These are phyloP conservation scores for Acanthochromis polyacanthus DNA, from an alignment of 2,113 vertebrate genomes.

Conservation along the genomic window DNA sequence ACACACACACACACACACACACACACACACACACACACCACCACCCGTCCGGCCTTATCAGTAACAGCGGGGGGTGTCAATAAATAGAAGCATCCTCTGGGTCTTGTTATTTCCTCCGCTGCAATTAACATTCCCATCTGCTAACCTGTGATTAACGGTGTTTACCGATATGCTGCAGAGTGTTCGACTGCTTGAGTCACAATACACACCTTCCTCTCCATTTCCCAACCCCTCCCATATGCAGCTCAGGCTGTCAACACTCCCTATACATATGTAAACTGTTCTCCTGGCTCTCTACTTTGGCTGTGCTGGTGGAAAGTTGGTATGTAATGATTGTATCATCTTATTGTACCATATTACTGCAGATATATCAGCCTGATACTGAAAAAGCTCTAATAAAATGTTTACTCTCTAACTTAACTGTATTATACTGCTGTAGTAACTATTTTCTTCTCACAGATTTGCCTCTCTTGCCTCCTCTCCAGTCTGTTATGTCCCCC, in stretches of 20 bases:
- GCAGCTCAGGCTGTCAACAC: constrained; percentile 14
- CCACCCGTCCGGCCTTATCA: constrained; percentile 59
- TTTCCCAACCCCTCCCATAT: constrained; percentile 18
- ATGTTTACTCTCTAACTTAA: too few relatives aligned
- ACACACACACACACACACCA: constrained; percentile 3
- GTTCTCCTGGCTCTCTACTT: constrained; percentile 1
- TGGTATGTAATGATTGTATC: neutral
- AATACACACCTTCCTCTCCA: constrained; percentile 32
- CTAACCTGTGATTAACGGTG: constrained; percentile 95
- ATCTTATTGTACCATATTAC: neutral
- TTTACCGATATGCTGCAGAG: constrained; percentile 89
- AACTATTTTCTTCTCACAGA: too few relatives aligned
- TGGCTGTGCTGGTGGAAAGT: neutral
- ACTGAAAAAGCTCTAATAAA: too few relatives aligned
- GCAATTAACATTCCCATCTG: constrained; percentile 95
- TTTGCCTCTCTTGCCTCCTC: too few relatives aligned
- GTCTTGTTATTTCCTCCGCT: constrained; percentile 91
- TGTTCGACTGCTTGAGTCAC: constrained; percentile 67
- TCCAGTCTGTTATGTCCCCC: too few relatives aligned
- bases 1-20: constrained; percentile 26
- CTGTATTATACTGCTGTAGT: too few relatives aligned
- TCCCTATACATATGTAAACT: neutral
- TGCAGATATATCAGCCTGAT: neutral
- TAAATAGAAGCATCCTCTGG: constrained; percentile 93
- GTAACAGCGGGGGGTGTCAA: constrained; percentile 81